Evolutionary conservation across 1,140 invertebrate species (phyloP).

Genomic region (Drosophila mayri): DNA sequence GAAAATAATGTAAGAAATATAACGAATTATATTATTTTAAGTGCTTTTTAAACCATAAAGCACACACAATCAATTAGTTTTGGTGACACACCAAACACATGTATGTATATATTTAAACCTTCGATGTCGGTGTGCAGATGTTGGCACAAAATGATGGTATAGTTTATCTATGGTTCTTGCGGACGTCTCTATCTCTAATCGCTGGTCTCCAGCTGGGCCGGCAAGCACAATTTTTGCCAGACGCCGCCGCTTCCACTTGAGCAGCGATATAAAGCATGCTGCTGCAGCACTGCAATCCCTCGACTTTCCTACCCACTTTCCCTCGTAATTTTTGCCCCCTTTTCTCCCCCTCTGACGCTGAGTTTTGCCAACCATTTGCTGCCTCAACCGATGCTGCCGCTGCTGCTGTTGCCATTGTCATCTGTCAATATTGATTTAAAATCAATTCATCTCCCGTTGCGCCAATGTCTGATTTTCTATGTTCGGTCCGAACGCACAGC

Average conservation of each 20-base stretch:
- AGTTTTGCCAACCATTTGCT: slow-evolving; percentile 28
- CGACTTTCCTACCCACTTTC: slow-evolving; percentile 1
- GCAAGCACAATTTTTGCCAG: slow-evolving; percentile 53
- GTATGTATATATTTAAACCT: neutral
- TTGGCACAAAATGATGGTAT: neutral
- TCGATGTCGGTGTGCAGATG: too few species aligned
- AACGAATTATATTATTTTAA: neutral
- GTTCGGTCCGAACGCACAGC: slow-evolving; percentile 54
- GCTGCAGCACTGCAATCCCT: slow-evolving; percentile 31
- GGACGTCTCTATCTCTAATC: slow-evolving; percentile 17
- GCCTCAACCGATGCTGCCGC: slow-evolving; percentile 13
- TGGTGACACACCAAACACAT: neutral
- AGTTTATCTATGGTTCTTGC: slow-evolving; percentile 23
- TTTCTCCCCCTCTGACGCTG: neutral
- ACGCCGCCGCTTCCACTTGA: slow-evolving; percentile 45
- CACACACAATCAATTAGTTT: slow-evolving; percentile 1
- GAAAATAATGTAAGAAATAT: too few species aligned
- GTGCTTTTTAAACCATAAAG: neutral
- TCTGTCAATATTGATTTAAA: slow-evolving; percentile 82
- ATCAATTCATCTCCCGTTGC: slow-evolving; percentile 80
- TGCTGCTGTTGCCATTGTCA: slow-evolving; percentile 58
- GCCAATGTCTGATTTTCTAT: slow-evolving; percentile 62
- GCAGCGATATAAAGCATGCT: slow-evolving; percentile 11
- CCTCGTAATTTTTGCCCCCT: neutral
- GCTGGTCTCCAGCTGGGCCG: slow-evolving; percentile 33